These are phyloP conservation scores for Drosophila erecta DNA, from an alignment of 1,140 invertebrate genomes.

Conservation along the genomic window DNA sequence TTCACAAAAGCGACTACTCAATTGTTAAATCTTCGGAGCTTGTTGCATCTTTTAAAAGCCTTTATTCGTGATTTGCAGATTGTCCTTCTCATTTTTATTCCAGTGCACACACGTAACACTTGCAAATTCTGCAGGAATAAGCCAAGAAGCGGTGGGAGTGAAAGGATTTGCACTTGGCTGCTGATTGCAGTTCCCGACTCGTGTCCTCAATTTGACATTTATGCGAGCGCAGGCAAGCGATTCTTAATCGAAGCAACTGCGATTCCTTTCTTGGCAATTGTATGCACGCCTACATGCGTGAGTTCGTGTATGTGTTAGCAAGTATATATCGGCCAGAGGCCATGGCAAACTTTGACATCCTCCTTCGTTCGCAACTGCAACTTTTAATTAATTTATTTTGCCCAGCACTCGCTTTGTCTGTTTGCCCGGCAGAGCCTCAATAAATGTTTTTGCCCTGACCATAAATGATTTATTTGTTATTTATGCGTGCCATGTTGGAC, in stretches of 20 bases:
- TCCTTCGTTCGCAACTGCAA: constrained; percentile 33
- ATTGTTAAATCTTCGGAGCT: too few species aligned
- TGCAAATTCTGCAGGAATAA: constrained; percentile 48
- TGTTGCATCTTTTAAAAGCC: too few species aligned
- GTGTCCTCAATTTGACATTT: constrained; percentile 77
- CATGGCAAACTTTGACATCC: constrained; percentile 31
- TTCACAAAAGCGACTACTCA: too few species aligned
- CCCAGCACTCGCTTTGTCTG: constrained; percentile 51
- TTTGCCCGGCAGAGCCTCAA: constrained; percentile 54
- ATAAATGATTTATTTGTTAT: constrained; percentile 84
- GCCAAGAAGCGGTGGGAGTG: constrained; percentile 38
- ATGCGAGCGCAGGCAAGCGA: constrained; percentile 60
- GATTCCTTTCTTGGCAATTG: constrained; percentile 53
- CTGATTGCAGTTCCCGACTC: constrained; percentile 64
- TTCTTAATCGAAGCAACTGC: constrained; percentile 56
- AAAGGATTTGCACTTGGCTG: constrained; percentile 76
- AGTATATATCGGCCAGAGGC: constrained; percentile 20
- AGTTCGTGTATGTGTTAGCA: constrained; percentile 12
- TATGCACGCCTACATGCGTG: not conserved
- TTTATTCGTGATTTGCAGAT: not conserved
- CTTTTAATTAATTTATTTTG: constrained; percentile 81
- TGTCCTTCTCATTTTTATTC: not conserved
- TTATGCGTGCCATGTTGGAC: constrained; percentile 64
- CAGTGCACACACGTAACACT: constrained; percentile 25
- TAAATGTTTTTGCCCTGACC: constrained; percentile 75